These are phyloP conservation scores for Drosophila monieri DNA, from an alignment of 2,888 invertebrate genomes.

Conservation along the genomic window DNA sequence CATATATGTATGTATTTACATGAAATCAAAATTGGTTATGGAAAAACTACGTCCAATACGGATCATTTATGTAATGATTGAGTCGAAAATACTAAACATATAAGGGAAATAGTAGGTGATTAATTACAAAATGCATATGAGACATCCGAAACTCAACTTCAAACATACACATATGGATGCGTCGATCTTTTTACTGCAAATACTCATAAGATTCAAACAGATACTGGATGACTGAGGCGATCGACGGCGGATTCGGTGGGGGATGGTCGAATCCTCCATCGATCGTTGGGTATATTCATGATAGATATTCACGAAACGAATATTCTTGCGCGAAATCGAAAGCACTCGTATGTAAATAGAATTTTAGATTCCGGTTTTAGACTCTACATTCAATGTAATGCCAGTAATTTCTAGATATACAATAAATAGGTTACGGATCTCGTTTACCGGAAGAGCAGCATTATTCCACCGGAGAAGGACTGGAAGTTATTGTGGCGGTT, in stretches of 20 bases:
- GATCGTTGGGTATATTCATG: background rate
- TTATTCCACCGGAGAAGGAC: conserved; percentile 94
- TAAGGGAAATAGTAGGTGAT: background rate
- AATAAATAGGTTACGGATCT: conserved; percentile 54
- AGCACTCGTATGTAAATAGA: background rate
- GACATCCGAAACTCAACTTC: conserved; percentile 5
- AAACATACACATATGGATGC: conserved; percentile 11
- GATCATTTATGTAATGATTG: background rate
- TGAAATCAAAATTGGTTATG: background rate
- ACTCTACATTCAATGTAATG: conserved; percentile 19
- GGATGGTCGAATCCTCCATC: background rate
- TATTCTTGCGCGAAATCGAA: background rate
- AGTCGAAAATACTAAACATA: background rate
- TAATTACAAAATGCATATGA: conserved; percentile 1
- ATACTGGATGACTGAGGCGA: conserved; percentile 1
- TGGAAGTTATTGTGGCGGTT: conserved; percentile 98
- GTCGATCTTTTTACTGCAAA: conserved; percentile 7
- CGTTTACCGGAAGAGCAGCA: conserved; percentile 96
- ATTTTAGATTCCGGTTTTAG: background rate
- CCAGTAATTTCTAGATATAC: conserved; percentile 24
- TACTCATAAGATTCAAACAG: conserved; percentile 5
- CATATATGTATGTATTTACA: conserved; percentile 2
- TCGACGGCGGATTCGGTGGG: background rate
- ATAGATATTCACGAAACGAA: background rate
- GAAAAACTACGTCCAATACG: background rate